A percentile compares a stretch with the other conserved stretches of the same genome.
These are phyloP conservation scores for Sander vitreus DNA, from an alignment of 2,113 vertebrate genomes.

Conservation along the genomic window DNA sequence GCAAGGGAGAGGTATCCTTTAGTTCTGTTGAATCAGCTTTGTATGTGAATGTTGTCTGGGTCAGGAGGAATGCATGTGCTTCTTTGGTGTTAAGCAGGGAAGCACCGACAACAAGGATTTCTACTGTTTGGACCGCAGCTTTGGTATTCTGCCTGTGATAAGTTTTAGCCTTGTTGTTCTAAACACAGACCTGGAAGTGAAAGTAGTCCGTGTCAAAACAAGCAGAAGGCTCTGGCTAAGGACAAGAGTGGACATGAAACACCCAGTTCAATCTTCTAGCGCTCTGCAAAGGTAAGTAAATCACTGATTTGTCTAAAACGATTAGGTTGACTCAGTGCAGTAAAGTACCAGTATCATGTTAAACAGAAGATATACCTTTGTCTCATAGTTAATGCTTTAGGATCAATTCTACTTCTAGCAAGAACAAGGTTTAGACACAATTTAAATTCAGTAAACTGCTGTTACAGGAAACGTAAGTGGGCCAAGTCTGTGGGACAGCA, in stretches of 20 bases:
- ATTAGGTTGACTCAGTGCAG: background rate
- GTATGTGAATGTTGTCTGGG: constrained; percentile 37
- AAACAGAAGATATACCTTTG: constrained; percentile 1
- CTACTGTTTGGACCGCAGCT: constrained; percentile 55
- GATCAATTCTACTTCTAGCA: constrained; percentile 17
- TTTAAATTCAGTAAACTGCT: constrained; percentile 19
- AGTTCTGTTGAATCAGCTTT: constrained; percentile 65
- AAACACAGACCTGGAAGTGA: constrained; percentile 78
- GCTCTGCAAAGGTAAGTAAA: constrained; percentile 51
- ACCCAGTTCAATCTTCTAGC: background rate
- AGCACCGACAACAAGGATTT: constrained; percentile 67
- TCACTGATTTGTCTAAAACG: background rate
- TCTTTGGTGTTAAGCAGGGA: constrained; percentile 60
- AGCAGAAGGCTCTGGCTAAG: constrained; percentile 36
- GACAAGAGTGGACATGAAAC: constrained; percentile 20
- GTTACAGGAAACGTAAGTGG: constrained; percentile 30
- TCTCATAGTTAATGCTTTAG: constrained; percentile 29
- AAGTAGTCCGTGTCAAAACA: constrained; percentile 57
- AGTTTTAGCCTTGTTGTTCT: constrained; percentile 31
- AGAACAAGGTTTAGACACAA: constrained; percentile 11
- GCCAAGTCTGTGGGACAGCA: constrained; percentile 30
- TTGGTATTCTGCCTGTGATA: constrained; percentile 39
- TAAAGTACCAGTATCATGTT: background rate
- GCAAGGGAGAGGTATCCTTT: constrained; percentile 43
- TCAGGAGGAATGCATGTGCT: constrained; percentile 80